Evolutionary conservation across 2,113 vertebrate species (phyloP), one percentile per base, ranked within the genome.

Genomic region (Apteryx owenii): DNA sequence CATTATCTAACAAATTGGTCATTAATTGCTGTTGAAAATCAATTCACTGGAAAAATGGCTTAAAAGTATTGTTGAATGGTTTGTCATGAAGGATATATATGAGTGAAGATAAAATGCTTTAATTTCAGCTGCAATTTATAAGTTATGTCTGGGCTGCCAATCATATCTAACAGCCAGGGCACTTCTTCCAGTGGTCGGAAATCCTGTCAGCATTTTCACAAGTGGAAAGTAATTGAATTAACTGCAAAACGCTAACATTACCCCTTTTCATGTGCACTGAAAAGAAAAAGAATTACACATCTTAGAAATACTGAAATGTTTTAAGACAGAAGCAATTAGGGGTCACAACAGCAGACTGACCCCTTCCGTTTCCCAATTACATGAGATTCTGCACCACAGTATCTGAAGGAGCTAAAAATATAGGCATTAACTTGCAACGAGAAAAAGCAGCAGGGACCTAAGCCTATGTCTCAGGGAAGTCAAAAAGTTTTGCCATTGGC

Each of bases 181-280:
- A 86, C 29, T 94, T 96, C 83, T 91, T 82, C 80, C 90, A 94
- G 66, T 16, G 88, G 44, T 54, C 73, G 78, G 89, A 98, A 98
- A 94, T 96, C 81, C 89, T 95, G 83, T 95, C 90, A 94, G 85
- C 84, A 79, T 95, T 97, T 96, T 97, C 95, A 96, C 85, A 95
- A 96, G 89, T 95, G 92, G 82, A 97, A 96, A 94, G 84, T 96
- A 97, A 97, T 85, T 97, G 95, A 97, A 97, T 97, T 98, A 97
- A 97, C 88, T 91, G 71, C 94, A 97, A 95, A 97, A 96, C 7
- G 7, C 36, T 88, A 98, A 97, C 85, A 95, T 95, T 94, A 91
- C 94, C 95, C 81, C 66, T 95, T 91, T 97, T 92, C 72, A 93
- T 82, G 95, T 94, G 53, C 62, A 93, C 28, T 87, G 91, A 94